These are phyloP conservation scores for Acrobasis suavella DNA, from an alignment of 2,888 invertebrate species.

Conservation along the genomic window DNA sequence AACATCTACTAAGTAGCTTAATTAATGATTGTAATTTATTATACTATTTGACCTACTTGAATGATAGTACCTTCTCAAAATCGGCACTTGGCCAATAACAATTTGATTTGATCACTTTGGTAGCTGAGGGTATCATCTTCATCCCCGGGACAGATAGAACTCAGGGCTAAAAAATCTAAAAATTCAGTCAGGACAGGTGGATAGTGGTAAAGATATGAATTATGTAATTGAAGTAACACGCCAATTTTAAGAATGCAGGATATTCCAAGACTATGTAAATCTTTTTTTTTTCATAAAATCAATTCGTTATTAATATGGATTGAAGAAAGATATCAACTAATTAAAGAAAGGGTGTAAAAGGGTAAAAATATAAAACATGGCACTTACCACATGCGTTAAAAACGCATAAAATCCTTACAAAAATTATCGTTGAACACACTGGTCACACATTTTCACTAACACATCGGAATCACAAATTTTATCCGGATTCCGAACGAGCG, in stretches of 20 bases:
- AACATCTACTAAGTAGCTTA: not conserved
- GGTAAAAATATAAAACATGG: conserved; percentile 28
- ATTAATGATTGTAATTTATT: conserved; percentile 1
- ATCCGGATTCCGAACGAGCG: conserved; percentile 37
- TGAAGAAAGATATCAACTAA: conserved; percentile 21
- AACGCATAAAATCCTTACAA: conserved; percentile 50
- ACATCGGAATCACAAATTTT: conserved; percentile 35
- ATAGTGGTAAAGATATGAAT: not conserved
- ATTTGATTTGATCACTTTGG: conserved; percentile 42
- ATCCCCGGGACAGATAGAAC: too few relatives aligned
- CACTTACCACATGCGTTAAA: conserved; percentile 53
- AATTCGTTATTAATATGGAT: not conserved
- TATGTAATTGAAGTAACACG: conserved; percentile 9
- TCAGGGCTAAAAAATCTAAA: too few relatives aligned
- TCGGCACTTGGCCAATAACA: conserved; percentile 43
- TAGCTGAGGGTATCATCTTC: conserved; percentile 26
- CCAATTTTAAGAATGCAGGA: not conserved
- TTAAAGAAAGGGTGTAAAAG: too few relatives aligned
- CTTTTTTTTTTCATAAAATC: not conserved
- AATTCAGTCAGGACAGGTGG: too few relatives aligned
- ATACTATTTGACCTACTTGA: conserved; percentile 1
- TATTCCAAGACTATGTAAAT: not conserved
- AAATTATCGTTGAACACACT: conserved; percentile 66
- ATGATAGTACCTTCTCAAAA: not conserved
- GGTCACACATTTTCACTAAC: conserved; percentile 72